Conservation (phyloP, 2,797 vertebrate genomes). For the Sciurus carolinensis region DNA sequence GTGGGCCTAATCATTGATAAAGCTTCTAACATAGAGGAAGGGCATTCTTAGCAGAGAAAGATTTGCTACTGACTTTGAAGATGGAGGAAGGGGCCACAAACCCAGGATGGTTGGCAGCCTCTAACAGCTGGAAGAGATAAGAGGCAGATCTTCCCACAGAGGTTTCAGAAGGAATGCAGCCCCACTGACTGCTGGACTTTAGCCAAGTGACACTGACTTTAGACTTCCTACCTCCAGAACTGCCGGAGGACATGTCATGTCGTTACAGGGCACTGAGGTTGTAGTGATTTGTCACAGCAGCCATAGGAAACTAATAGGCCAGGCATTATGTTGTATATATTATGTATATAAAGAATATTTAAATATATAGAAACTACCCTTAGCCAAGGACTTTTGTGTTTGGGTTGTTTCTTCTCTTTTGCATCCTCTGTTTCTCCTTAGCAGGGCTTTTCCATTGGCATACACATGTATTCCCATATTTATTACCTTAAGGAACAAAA, state of each 20-base stretch:
- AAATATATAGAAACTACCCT: not conserved
- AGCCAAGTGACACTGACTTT: not conserved
- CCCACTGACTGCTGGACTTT: not conserved
- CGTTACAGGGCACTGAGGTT: not conserved
- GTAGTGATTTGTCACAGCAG: not conserved
- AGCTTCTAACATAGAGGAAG: not conserved
- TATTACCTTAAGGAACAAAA: slow-evolving; percentile 17
- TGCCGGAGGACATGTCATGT: not conserved
- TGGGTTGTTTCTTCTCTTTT: not conserved
- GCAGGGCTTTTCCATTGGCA: not conserved
- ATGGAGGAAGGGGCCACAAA: not conserved
- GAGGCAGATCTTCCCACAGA: not conserved
- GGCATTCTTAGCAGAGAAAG: not conserved
- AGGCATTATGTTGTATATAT: not conserved
- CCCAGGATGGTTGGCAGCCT: not conserved
- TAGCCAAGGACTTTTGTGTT: not conserved
- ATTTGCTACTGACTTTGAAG: not conserved
- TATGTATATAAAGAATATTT: no score
- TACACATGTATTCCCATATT: not conserved
- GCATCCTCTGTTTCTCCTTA: not conserved
- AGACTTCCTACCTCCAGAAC: not conserved
- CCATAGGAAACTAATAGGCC: not conserved
- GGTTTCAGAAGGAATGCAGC: not conserved
- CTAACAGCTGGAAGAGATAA: not conserved
- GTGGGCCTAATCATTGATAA: not conserved